Evolutionary conservation across 2,113 vertebrate genomes (phyloP).

Genomic region (Orientallactaga bullata): DNA sequence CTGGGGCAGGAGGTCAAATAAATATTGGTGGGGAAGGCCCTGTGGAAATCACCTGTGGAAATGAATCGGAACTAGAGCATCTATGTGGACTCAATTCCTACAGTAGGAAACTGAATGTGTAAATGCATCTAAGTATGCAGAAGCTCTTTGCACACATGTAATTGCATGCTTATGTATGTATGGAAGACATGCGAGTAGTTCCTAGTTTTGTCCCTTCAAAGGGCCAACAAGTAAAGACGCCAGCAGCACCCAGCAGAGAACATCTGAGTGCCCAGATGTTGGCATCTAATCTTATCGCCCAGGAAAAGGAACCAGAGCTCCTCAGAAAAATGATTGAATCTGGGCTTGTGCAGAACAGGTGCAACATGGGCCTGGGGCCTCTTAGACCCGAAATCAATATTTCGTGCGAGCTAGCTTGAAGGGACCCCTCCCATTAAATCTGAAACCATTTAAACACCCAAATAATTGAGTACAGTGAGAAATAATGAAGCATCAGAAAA

Average conservation of each 20-base stretch:
- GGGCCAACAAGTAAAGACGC: neutral
- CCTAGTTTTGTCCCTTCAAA: neutral
- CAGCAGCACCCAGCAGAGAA: neutral
- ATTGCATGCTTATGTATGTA: neutral
- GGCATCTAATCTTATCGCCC: neutral
- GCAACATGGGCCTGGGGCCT: neutral
- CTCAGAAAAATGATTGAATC: neutral
- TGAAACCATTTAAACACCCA: neutral
- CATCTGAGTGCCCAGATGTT: neutral
- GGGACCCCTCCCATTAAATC: neutral
- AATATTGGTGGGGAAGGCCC: neutral
- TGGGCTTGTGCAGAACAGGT: neutral
- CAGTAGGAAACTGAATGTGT: neutral
- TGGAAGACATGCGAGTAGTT: neutral
- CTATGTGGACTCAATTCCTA: neutral
- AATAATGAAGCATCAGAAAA: neutral
- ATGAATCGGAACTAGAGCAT: neutral
- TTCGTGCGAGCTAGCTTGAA: neutral
- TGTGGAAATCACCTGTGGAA: neutral
- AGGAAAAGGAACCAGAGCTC: neutral
- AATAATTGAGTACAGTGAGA: neutral
- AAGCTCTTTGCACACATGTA: too few relatives aligned
- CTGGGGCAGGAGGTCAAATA: neutral
- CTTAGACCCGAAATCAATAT: neutral
- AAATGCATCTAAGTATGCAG: neutral